Percentiles rank a stretch among this genome's conserved stretches.
Evolutionary conservation across 2,113 vertebrate species (phyloP).

Genomic region (Ivindomyrus marchei): DNA sequence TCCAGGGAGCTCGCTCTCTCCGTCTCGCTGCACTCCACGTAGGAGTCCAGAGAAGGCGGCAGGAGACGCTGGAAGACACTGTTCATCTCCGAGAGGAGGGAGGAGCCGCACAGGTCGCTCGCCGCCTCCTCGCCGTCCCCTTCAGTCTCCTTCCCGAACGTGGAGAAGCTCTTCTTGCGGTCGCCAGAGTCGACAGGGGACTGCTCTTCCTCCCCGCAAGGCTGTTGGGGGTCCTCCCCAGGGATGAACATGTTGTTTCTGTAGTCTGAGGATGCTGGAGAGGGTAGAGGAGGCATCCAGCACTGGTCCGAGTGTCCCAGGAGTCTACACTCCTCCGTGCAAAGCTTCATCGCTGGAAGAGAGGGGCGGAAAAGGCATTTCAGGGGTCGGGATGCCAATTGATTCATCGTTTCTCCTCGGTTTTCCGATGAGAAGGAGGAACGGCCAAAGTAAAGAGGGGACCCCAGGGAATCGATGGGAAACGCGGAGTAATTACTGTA

Average conservation of each 20-base stretch:
- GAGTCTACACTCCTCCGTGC: constrained; percentile 90
- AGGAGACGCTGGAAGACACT: constrained; percentile 89
- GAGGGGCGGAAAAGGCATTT: background rate
- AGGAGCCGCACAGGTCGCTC: constrained; percentile 65
- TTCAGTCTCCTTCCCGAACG: constrained; percentile 83
- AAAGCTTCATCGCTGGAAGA: constrained; percentile 78
- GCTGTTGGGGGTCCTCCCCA: constrained; percentile 73
- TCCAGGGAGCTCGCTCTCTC: constrained; percentile 73
- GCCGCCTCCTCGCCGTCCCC: constrained; percentile 52
- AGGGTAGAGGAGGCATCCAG: constrained; percentile 90
- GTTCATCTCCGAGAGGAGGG: constrained; percentile 92
- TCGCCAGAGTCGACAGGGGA: constrained; percentile 62
- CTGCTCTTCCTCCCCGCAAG: constrained; percentile 66
- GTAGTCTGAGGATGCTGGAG: constrained; percentile 79
- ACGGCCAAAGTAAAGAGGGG: background rate
- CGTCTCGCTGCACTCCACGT: constrained; percentile 65
- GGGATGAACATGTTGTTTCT: constrained; percentile 95
- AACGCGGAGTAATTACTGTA: constrained; percentile 52
- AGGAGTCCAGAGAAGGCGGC: constrained; percentile 75
- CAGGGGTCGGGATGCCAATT: background rate
- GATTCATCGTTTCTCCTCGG: background rate
- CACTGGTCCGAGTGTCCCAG: constrained; percentile 96
- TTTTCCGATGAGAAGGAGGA: constrained; percentile 6
- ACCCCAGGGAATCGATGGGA: constrained; percentile 26
- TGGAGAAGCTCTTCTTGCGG: constrained; percentile 90